Conservation (phyloP, 2,888 invertebrate species). For the Hoplodrina blanda region DNA sequence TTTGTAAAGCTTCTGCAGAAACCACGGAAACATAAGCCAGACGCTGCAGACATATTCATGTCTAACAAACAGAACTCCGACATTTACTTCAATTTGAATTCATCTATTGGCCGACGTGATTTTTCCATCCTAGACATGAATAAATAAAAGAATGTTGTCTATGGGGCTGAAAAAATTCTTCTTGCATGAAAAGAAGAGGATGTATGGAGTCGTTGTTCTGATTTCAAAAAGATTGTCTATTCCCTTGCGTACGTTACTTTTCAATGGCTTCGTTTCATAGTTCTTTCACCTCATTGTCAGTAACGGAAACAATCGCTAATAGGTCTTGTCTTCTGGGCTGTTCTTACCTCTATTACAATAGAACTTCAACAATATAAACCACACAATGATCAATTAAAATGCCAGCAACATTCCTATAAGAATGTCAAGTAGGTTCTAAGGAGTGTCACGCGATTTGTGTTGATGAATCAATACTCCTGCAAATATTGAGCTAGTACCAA, state of each 20-base stretch:
- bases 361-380: slow-evolving; percentile 24
- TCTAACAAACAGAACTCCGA: slow-evolving; percentile 11
- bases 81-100: slow-evolving; percentile 7
- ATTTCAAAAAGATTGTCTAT: background rate
- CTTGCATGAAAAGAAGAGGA: background rate
- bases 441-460: slow-evolving; percentile 42
- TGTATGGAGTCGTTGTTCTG: background rate
- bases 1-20: slow-evolving; percentile 40
- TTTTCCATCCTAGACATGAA: background rate
- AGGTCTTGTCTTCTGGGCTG: background rate
- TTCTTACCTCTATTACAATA: background rate
- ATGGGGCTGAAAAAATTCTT: background rate
- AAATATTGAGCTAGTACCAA: slow-evolving; percentile 42
- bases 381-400: slow-evolving; percentile 54
- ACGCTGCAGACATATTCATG: slow-evolving; percentile 38
- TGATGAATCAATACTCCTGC: slow-evolving; percentile 63
- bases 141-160: background rate
- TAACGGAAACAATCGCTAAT: background rate
- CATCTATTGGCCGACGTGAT: background rate
- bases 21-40: slow-evolving; percentile 35
- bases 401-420: slow-evolving; percentile 22
- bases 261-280: background rate
- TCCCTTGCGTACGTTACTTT: background rate
- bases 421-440: slow-evolving; percentile 45
- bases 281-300: background rate